A percentile compares a stretch with the other conserved stretches of the same genome.
phyloP scores from a whole-genome alignment of 2,113 vertebrate genomes.

The Alethe castanea region DNA sequence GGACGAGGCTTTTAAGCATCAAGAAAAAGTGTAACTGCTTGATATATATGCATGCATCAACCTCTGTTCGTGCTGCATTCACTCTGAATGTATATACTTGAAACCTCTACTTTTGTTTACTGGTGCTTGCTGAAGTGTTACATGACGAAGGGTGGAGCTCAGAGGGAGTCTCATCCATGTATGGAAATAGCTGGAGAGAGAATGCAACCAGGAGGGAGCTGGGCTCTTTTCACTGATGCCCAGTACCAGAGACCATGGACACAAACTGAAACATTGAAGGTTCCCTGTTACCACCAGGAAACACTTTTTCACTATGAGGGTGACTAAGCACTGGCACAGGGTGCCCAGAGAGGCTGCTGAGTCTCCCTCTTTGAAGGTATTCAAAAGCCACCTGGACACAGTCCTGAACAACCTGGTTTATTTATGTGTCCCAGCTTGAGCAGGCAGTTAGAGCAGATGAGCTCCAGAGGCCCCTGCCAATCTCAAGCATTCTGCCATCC shows the following conservation, averaged over 20 bases:
- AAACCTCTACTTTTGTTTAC: neutral
- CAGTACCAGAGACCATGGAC: neutral
- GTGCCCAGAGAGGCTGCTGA: neutral
- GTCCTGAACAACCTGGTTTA: neutral
- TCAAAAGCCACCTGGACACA: neutral
- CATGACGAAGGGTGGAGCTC: neutral
- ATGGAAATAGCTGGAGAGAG: neutral
- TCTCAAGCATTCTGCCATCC: neutral
- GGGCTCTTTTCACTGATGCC: neutral
- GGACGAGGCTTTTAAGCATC: neutral
- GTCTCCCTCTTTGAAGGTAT: neutral
- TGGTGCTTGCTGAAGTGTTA: neutral
- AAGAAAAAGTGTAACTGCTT: neutral
- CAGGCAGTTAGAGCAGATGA: fast-evolving
- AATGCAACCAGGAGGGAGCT: too few relatives aligned
- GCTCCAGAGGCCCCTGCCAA: neutral
- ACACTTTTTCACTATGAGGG: neutral
- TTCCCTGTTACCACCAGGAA: neutral
- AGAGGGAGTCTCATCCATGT: neutral
- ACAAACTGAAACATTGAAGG: neutral
- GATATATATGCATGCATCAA: neutral
- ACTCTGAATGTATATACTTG: neutral
- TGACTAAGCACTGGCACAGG: neutral
- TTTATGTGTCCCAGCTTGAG: neutral
- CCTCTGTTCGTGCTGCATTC: conserved; percentile 5